Evolutionary conservation across 2,888 invertebrate genomes (phyloP).

Genomic region (Onthophagus sagittarius): DNA sequence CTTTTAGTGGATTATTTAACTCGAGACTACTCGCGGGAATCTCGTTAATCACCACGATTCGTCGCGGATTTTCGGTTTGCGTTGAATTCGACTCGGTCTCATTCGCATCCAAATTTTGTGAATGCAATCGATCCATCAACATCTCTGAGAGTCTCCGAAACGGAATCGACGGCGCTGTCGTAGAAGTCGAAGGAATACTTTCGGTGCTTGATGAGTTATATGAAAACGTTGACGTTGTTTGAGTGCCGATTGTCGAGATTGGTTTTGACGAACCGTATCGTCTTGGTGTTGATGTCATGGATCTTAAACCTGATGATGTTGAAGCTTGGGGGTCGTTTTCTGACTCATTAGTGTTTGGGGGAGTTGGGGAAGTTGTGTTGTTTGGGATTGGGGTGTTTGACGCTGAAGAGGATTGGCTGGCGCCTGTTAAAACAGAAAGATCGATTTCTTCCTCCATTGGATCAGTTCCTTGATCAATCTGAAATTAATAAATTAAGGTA

Average conservation of each 20-base stretch:
- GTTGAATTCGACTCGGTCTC: neutral
- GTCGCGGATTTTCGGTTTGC: neutral
- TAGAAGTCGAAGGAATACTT: neutral
- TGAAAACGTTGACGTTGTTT: neutral
- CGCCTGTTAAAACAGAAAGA: conserved; percentile 38
- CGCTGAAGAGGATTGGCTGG: conserved; percentile 42
- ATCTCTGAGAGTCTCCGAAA: too few species aligned
- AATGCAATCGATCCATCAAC: neutral
- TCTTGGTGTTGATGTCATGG: neutral
- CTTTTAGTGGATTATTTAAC: too few species aligned
- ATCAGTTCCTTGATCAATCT: conserved; percentile 69
- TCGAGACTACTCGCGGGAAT: too few species aligned
- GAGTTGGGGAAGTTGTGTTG: neutral
- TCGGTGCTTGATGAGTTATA: neutral
- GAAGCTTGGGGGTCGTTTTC: neutral
- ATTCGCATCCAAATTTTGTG: neutral
- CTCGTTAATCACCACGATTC: neutral
- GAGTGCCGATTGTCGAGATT: conserved; percentile 14
- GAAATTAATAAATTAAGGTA: conserved; percentile 24
- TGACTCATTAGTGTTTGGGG: neutral
- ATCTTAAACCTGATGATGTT: neutral
- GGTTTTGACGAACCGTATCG: neutral
- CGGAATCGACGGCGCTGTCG: neutral
- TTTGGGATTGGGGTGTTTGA: neutral
- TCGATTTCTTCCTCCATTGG: conserved; percentile 59